Evolutionary conservation across 2,113 vertebrate species (phyloP), one percentile per base, ranked within the genome.

Genomic region (Raja brachyura): DNA sequence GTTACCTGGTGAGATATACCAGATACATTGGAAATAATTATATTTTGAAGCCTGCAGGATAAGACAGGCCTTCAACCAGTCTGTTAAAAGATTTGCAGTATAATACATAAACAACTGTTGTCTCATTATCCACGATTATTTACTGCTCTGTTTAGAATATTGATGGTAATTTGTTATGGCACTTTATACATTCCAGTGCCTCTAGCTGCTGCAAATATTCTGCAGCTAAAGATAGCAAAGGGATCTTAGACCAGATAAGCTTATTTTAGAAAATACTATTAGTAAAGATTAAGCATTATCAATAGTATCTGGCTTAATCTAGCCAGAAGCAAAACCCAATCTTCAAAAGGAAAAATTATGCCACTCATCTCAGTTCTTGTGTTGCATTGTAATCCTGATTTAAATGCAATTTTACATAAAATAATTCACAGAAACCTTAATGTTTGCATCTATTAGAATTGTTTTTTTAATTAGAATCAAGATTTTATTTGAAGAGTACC

Each of bases 21-120:
- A 73, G 66, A 92, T 74, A 74, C 11, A 73, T 92, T 92, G 73
- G 8, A 92, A 92, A 54, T 92, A 28, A 54, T 28, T 74, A 16
- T 25, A 92, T 54, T 70, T 68, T 92, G 73, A 39, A 74, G 90
- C 90, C 33, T 28, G 20, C 10, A 28, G 39, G 31, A 28, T 74
- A 74, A 92, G 68, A 0, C 39, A 13, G 33, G 33, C 20, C 9
- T 73, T 92, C 33, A 9, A 74, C 63, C 66, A 74, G 66, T 88
- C 63, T 88, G 59, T 92, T 54, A 92, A 73, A 4, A 28, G 66
- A 73, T 61, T 33, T 92, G 9, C 68, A 28, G 59, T 92, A 14
- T 92, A 33, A 14, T 92, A 33, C 66, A 73, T 92, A 92, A 92
- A 92, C 33, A 73, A 54, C 90, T 73, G 90, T 92, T 92, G 70